Conservation (phyloP, 2,797 vertebrate species). For the Hippopotamyrus pictus region DNA sequence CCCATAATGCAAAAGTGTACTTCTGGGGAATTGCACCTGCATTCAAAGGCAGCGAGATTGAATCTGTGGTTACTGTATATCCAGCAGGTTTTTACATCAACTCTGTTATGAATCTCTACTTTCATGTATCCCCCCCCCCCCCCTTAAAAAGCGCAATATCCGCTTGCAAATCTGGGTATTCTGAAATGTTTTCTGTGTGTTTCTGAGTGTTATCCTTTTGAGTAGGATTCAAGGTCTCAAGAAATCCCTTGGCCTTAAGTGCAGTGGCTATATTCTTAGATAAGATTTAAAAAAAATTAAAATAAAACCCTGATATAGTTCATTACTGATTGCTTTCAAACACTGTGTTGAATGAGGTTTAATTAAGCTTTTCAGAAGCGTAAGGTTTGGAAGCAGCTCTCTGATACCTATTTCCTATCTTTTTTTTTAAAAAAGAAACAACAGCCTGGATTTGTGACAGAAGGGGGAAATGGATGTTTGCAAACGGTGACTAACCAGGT, state of each 20-base stretch:
- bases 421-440: neutral
- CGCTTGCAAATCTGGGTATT: neutral
- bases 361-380: neutral
- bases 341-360: neutral
- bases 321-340: neutral
- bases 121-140: neutral
- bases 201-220: neutral
- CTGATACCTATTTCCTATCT: neutral
- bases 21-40: neutral
- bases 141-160: neutral
- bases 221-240: neutral
- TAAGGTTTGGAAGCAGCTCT: neutral
- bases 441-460: constrained; percentile 19
- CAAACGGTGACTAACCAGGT: constrained; percentile 11
- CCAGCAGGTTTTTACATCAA: neutral
- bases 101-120: neutral
- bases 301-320: neutral
- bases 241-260: neutral
- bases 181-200: neutral
- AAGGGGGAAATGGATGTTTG: constrained; percentile 15
- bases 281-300: neutral
- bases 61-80: neutral
- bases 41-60: neutral
- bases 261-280: neutral
- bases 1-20: neutral